phyloP scores from a whole-genome alignment of 2,797 vertebrate genomes.

The Nannoperca australis region DNA sequence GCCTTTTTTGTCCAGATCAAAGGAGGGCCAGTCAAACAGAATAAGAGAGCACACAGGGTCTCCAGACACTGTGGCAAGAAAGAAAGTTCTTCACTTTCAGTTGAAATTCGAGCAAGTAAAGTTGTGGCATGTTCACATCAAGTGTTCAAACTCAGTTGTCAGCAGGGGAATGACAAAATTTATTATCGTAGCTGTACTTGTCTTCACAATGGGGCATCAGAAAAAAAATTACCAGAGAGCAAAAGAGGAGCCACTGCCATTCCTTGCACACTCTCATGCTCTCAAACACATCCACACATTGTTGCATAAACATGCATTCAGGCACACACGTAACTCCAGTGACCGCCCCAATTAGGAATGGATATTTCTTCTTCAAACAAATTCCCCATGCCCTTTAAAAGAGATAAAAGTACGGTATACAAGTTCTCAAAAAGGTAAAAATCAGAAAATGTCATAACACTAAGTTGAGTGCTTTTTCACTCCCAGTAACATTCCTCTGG shows the following conservation, averaged over 20 bases:
- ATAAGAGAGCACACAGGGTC: constrained; percentile 74
- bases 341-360: constrained; percentile 86
- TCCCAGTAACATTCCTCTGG: constrained; percentile 47
- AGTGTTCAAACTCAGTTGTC: constrained; percentile 65
- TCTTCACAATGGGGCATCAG: constrained; percentile 52
- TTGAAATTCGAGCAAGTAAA: constrained; percentile 56
- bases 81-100: constrained; percentile 68
- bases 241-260: constrained; percentile 59
- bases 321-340: constrained; percentile 80
- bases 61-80: constrained; percentile 65
- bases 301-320: constrained; percentile 57
- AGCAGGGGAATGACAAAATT: constrained; percentile 70
- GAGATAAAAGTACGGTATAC: constrained; percentile 56
- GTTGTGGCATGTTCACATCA: constrained; percentile 62
- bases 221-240: constrained; percentile 56
- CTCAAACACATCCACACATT: constrained; percentile 47
- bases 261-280: constrained; percentile 44
- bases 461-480: constrained; percentile 37
- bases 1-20: constrained; percentile 80
- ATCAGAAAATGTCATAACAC: constrained; percentile 57
- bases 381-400: constrained; percentile 68
- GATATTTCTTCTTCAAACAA: constrained; percentile 71
- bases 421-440: constrained; percentile 71
- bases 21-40: constrained; percentile 78
- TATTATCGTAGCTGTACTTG: constrained; percentile 41